These are phyloP conservation scores for Drosophila sp. DNA, from an alignment of 1,140 invertebrate species.

Conservation along the genomic window DNA sequence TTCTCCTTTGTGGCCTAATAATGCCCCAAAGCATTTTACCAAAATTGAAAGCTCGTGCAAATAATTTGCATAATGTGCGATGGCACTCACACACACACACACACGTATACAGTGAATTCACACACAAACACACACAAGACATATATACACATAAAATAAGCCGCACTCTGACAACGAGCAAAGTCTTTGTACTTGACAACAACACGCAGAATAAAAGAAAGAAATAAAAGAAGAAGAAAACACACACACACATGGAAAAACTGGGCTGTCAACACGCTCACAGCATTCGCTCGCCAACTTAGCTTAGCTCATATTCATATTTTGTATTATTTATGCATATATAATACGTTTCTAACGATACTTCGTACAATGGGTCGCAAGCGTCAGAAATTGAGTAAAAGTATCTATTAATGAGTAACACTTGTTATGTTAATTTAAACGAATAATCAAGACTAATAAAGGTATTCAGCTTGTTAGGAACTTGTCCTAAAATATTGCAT, in stretches of 20 bases:
- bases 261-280: conserved; percentile 49
- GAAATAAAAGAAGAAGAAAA: conserved; percentile 13
- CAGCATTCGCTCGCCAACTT: conserved; percentile 41
- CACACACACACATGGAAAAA: conserved; percentile 10
- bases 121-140: conserved; percentile 17
- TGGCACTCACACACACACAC: conserved; percentile 26
- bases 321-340: conserved; percentile 75
- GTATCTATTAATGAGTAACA: no score
- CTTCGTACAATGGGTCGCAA: conserved; percentile 3
- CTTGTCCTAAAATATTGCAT: no score
- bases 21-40: conserved; percentile 73
- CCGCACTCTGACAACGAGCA: conserved; percentile 39
- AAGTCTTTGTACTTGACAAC: conserved; percentile 49
- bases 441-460: no score
- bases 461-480: no score
- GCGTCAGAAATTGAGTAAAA: background rate
- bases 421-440: no score
- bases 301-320: conserved; percentile 69
- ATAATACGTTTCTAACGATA: conserved; percentile 48
- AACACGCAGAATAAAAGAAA: no score
- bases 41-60: conserved; percentile 82
- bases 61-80: conserved; percentile 76
- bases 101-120: no score
- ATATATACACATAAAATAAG: conserved; percentile 21
- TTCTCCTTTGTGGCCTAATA: conserved; percentile 58